phyloP scores from a whole-genome alignment of 2,113 vertebrate species.

The Gopherus evgoodei region DNA sequence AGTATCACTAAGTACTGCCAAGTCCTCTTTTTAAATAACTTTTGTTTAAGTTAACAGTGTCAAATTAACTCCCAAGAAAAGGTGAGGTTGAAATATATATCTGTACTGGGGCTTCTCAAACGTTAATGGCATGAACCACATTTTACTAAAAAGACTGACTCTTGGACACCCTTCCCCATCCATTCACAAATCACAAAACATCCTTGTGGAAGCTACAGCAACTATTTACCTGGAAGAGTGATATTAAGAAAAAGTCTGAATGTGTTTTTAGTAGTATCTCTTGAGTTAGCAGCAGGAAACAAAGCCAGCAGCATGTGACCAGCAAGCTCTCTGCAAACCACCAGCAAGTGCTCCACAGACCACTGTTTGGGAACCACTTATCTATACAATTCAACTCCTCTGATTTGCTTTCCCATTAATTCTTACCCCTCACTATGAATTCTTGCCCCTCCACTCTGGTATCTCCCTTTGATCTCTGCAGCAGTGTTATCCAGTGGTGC shows the following conservation, averaged over 20 bases:
- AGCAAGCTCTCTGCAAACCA: background rate
- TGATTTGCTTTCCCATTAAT: background rate
- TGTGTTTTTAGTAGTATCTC: background rate
- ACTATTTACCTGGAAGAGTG: background rate
- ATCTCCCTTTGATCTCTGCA: constrained; percentile 97
- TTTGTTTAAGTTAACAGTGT: background rate
- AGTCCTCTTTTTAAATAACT: background rate
- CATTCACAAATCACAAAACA: background rate
- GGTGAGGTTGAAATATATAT: background rate
- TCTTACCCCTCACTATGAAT: constrained; percentile 94
- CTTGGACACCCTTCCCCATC: background rate
- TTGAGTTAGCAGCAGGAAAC: background rate
- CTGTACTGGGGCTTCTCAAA: background rate
- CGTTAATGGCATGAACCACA: background rate
- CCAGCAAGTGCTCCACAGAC: background rate
- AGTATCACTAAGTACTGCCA: background rate
- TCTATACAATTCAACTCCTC: background rate
- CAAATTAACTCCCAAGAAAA: background rate
- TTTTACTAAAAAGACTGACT: background rate
- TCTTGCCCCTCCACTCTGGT: constrained; percentile 96
- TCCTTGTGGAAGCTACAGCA: background rate
- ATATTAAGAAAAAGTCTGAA: background rate
- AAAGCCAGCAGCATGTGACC: background rate
- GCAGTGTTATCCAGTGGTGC: constrained; percentile 98
- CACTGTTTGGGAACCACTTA: background rate